Conservation (phyloP, 2,888 invertebrate genomes). For the Dichetophora obliterata region DNA sequence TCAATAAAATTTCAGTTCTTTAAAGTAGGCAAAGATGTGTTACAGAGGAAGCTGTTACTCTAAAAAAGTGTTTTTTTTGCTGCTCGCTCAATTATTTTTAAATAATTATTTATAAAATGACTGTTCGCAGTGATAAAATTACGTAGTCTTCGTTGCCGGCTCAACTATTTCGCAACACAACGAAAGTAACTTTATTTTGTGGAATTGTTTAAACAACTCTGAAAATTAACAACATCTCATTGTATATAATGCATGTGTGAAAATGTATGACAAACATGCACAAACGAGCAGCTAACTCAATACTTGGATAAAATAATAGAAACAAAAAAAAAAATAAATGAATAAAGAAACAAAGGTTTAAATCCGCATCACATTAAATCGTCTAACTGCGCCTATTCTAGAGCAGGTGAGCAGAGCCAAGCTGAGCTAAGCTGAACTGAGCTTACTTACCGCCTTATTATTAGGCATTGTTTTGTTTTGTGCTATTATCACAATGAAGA, state of each 20-base stretch:
- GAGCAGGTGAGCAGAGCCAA: background rate
- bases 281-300: background rate
- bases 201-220: background rate
- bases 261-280: background rate
- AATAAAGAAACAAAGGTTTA: background rate
- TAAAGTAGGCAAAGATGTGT: background rate
- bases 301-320: background rate
- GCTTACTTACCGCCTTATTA: background rate
- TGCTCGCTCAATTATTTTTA: background rate
- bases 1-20: too few relatives aligned
- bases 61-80: background rate
- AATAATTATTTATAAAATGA: constrained; percentile 1
- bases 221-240: constrained; percentile 20
- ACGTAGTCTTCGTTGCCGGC: background rate
- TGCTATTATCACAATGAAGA: background rate
- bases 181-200: constrained; percentile 21
- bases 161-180: constrained; percentile 13
- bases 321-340: background rate
- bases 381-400: constrained; percentile 17
- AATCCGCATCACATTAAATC: background rate
- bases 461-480: constrained; percentile 18
- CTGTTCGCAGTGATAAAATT: constrained; percentile 3
- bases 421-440: background rate
- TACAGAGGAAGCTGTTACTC: background rate
- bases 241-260: constrained; percentile 30